These are phyloP conservation scores for Oxystoma pomonae DNA, from an alignment of 2,888 invertebrate genomes.

Conservation along the genomic window DNA sequence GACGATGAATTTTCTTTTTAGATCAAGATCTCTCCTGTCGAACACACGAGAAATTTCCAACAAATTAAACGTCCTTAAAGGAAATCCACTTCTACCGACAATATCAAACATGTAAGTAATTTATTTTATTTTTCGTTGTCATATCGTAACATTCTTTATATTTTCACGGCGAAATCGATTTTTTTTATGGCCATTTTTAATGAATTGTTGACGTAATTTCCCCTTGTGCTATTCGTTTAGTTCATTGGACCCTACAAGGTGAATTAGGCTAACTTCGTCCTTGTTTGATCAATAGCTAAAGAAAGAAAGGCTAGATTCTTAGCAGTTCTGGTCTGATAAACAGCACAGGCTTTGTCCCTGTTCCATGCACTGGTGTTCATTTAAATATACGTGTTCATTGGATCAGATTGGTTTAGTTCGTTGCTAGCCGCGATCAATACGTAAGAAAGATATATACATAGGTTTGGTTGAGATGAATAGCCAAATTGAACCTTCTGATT, in stretches of 20 bases:
- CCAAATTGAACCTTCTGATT: background rate
- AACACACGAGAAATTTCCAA: background rate
- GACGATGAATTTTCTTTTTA: background rate
- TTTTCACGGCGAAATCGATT: constrained; percentile 29
- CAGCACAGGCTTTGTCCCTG: no score
- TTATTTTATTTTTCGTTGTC: background rate
- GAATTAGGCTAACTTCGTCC: background rate
- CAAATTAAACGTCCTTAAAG: background rate
- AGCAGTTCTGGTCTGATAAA: no score
- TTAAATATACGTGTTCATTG: no score
- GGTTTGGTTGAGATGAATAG: background rate
- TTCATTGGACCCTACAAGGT: background rate
- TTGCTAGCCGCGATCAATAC: no score
- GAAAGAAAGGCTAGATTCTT: no score
- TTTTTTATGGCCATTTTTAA: constrained; percentile 24
- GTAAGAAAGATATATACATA: no score
- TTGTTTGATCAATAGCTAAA: no score
- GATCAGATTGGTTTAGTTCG: no score
- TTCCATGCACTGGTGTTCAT: no score
- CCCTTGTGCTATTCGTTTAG: constrained; percentile 22
- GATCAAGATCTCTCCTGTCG: background rate
- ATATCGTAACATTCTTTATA: background rate
- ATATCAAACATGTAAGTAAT: constrained; percentile 14
- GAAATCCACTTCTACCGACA: constrained; percentile 12
- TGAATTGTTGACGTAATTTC: background rate